Evolutionary conservation across 64 coral and sea anemone species (phyloP).

Genomic region (Porites lutea): DNA sequence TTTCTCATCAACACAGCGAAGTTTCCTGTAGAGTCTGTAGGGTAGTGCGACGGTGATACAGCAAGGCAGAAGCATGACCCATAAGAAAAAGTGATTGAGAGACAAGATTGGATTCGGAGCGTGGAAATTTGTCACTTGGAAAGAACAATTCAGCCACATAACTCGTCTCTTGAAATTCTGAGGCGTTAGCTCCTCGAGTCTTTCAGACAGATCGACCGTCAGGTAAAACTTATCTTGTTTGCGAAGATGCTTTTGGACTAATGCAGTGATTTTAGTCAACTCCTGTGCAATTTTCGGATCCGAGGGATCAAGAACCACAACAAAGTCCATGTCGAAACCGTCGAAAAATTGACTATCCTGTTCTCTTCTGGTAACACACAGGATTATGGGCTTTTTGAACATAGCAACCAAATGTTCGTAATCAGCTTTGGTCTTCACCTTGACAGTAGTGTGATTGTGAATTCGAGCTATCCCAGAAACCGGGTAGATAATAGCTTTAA

Average conservation of each 20-base stretch:
- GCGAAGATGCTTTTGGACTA: conserved; percentile 15
- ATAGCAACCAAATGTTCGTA: background rate
- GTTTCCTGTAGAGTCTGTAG: conserved; percentile 33
- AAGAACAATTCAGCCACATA: conserved; percentile 43
- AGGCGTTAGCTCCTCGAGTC: conserved; percentile 23
- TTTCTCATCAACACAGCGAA: background rate
- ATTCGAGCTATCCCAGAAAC: background rate
- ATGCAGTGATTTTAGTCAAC: conserved; percentile 8
- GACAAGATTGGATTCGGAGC: conserved; percentile 31
- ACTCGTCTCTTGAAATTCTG: background rate
- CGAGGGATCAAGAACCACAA: background rate
- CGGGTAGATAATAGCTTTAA: background rate
- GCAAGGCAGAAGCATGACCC: conserved; percentile 42
- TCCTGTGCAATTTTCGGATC: background rate
- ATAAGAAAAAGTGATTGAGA: conserved; percentile 3
- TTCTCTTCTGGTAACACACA: conserved; percentile 32
- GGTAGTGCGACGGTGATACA: conserved; percentile 28
- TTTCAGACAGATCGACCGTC: conserved; percentile 30
- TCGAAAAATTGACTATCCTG: background rate
- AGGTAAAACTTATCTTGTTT: conserved; percentile 29
- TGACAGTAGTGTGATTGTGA: conserved; percentile 16
- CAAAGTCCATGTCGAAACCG: conserved; percentile 26
- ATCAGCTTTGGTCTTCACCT: background rate
- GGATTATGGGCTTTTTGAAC: conserved; percentile 7
- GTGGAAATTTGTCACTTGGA: conserved; percentile 42